These are phyloP conservation scores for Eumeta japonica DNA, from an alignment of 1,140 invertebrate genomes.

Conservation along the genomic window DNA sequence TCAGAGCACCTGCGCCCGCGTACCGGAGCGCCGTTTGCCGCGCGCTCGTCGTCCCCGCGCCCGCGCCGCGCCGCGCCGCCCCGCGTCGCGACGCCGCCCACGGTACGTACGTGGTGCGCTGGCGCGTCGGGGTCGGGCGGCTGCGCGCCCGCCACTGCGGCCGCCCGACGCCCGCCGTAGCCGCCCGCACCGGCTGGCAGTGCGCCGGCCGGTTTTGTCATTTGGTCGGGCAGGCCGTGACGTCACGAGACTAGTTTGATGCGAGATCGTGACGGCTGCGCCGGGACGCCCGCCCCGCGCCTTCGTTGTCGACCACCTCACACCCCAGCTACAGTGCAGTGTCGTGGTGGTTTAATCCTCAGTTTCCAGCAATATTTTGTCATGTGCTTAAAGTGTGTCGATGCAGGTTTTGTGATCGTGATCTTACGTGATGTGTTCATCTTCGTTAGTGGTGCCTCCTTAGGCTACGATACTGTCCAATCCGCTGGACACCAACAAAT, in stretches of 20 bases:
- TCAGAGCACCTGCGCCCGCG: conserved; percentile 56
- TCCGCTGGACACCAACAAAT: no score
- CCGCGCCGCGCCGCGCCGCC: conserved; percentile 31
- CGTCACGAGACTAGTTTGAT: conserved; percentile 54
- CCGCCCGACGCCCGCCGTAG: conserved; percentile 18
- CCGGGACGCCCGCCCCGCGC: conserved; percentile 39
- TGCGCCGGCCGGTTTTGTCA: conserved; percentile 50
- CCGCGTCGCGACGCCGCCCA: conserved; percentile 47
- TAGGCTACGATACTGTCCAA: no score
- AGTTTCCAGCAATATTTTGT: no score
- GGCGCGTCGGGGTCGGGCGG: conserved; percentile 50
- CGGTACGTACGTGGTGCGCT: conserved; percentile 39
- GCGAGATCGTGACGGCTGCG: conserved; percentile 45
- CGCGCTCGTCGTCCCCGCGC: conserved; percentile 44
- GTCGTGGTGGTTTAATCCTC: conserved; percentile 45
- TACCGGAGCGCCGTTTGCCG: conserved; percentile 51
- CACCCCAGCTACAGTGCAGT: conserved; percentile 40
- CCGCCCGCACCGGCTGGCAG: conserved; percentile 24
- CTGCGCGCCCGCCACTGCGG: conserved; percentile 48
- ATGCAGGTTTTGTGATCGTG: no score
- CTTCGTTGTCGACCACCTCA: conserved; percentile 44
- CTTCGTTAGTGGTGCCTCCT: no score
- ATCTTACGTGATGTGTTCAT: no score
- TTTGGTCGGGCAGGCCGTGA: conserved; percentile 50
- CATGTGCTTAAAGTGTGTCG: no score